These are phyloP conservation scores for Nothura maculosa DNA, from an alignment of 2,797 vertebrate species.

Conservation along the genomic window DNA sequence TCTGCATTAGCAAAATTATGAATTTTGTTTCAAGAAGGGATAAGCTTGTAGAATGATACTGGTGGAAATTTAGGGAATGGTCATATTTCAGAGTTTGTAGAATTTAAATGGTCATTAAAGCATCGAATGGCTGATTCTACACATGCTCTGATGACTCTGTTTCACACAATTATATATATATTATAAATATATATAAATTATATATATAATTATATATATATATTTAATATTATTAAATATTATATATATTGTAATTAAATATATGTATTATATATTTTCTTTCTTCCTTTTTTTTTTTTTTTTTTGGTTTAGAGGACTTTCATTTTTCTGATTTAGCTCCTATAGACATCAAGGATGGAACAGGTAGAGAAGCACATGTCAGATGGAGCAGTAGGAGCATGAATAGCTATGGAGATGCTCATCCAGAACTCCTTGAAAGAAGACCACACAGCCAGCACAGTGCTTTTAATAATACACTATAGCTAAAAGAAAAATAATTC, in stretches of 20 bases:
- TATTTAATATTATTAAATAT: too few species aligned
- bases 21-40: slow-evolving; percentile 28
- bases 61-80: not conserved
- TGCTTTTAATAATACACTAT: not conserved
- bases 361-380: not conserved
- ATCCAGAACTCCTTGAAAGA: not conserved
- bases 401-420: not conserved
- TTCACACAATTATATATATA: not conserved
- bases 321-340: not conserved
- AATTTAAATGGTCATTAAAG: slow-evolving; percentile 9
- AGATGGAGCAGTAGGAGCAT: fast-evolving
- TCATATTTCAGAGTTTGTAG: not conserved
- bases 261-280: too few species aligned
- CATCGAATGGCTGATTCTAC: not conserved
- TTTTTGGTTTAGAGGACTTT: not conserved
- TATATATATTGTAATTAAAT: too few species aligned
- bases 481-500: not conserved
- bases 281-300: not conserved
- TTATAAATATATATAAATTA: too few species aligned
- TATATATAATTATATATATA: too few species aligned
- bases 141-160: not conserved
- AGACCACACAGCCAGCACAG: not conserved
- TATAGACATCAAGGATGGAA: fast-evolving
- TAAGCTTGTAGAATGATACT: not conserved
- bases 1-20: not conserved